phyloP scores from a whole-genome alignment of 2,888 invertebrate species.

The Protula sp. region DNA sequence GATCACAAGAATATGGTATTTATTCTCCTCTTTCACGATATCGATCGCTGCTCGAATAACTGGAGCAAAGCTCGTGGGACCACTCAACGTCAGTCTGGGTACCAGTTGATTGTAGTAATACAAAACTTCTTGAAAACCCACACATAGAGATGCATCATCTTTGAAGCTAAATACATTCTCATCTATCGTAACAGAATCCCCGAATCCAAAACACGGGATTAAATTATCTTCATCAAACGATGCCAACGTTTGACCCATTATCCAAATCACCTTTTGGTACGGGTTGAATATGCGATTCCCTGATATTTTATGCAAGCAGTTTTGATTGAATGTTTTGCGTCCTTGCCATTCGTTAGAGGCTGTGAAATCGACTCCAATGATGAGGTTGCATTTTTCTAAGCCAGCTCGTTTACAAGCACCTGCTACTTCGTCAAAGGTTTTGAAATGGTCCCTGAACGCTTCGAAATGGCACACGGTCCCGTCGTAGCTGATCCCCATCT shows the following conservation, averaged over 20 bases:
- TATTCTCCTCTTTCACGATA: conserved; percentile 46
- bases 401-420: conserved; percentile 55
- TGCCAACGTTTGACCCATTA: conserved; percentile 46
- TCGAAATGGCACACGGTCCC: conserved; percentile 28
- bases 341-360: conserved; percentile 60
- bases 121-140: conserved; percentile 44
- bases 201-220: conserved; percentile 50
- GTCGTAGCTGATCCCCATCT: conserved; percentile 29
- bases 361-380: conserved; percentile 59
- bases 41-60: conserved; percentile 56
- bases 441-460: conserved; percentile 46
- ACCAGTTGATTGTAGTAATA: conserved; percentile 54
- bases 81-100: conserved; percentile 51
- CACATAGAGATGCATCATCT: conserved; percentile 31
- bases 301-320: conserved; percentile 51
- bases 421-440: conserved; percentile 51
- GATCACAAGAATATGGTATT: conserved; percentile 54
- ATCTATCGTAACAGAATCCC: conserved; percentile 42
- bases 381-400: conserved; percentile 55
- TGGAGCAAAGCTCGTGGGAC: conserved; percentile 58
- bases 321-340: conserved; percentile 54
- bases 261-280: conserved; percentile 54
- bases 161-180: conserved; percentile 34
- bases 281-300: conserved; percentile 53
- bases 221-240: conserved; percentile 43